phyloP scores from a whole-genome alignment of 2,888 invertebrate genomes.

The Linnaemya tessellans region DNA sequence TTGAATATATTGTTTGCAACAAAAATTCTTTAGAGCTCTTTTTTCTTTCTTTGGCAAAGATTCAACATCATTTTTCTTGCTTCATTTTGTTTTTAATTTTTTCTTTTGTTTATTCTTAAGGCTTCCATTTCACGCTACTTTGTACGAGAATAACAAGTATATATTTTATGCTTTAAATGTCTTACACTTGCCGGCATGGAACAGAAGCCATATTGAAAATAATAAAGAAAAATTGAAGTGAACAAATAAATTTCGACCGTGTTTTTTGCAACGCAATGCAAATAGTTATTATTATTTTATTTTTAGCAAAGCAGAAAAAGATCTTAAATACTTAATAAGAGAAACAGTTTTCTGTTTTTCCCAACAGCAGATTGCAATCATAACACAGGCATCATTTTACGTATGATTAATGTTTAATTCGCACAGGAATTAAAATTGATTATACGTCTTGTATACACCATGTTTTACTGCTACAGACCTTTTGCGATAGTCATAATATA shows the following conservation, averaged over 20 bases:
- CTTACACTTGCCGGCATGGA: neutral
- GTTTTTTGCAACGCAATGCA: neutral
- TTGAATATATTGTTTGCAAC: constrained; percentile 25
- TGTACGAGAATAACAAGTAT: constrained; percentile 32
- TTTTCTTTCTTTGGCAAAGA: constrained; percentile 15
- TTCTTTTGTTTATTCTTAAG: constrained; percentile 6
- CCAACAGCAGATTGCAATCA: no score
- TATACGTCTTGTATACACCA: no score
- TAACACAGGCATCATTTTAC: neutral
- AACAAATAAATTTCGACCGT: neutral
- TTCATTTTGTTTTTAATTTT: constrained; percentile 18
- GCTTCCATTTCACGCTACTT: constrained; percentile 43
- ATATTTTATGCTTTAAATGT: constrained; percentile 59
- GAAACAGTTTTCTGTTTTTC: no score
- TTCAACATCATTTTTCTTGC: constrained; percentile 31
- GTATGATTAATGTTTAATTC: neutral
- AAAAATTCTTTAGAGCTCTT: neutral
- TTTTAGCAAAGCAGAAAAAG: neutral
- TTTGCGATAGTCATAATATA: no score
- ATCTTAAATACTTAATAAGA: neutral
- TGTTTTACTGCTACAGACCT: no score
- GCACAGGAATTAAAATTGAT: neutral
- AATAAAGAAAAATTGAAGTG: neutral
- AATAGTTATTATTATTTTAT: neutral
- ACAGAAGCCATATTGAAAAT: constrained; percentile 24